These are phyloP conservation scores for Litocranius walleri DNA, from an alignment of 2,113 vertebrate species.

Conservation along the genomic window DNA sequence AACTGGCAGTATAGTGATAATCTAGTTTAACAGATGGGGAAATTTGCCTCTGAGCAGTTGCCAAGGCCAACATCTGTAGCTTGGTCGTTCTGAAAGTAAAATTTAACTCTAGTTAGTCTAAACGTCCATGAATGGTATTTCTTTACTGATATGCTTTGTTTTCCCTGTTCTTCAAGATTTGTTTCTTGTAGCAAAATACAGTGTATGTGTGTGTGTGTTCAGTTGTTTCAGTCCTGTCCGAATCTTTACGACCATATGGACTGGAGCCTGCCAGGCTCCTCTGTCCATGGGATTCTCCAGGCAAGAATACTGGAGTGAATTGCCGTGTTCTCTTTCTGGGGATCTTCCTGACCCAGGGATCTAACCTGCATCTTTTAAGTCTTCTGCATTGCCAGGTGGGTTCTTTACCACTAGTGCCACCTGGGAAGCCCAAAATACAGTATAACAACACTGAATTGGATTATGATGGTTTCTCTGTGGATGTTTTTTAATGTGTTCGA, in stretches of 20 bases:
- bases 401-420: not conserved
- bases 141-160: constrained; percentile 18
- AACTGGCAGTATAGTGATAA: constrained; percentile 8
- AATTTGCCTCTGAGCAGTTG: constrained; percentile 30
- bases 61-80: not conserved
- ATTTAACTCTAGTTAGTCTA: not conserved
- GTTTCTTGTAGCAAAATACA: not conserved
- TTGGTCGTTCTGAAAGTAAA: constrained; percentile 15
- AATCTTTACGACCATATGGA: not conserved
- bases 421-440: not conserved
- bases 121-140: not conserved
- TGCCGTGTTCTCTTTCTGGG: not conserved
- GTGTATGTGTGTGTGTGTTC: not conserved
- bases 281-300: not conserved
- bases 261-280: not conserved
- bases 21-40: not conserved
- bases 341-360: not conserved
- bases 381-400: not conserved
- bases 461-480: not conserved
- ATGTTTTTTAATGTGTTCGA: not conserved
- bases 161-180: not conserved
- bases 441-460: not conserved
- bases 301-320: not conserved
- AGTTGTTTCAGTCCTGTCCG: not conserved
- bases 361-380: not conserved